phyloP scores from a whole-genome alignment of 2,113 vertebrate genomes.

The Cinclus cinclus region DNA sequence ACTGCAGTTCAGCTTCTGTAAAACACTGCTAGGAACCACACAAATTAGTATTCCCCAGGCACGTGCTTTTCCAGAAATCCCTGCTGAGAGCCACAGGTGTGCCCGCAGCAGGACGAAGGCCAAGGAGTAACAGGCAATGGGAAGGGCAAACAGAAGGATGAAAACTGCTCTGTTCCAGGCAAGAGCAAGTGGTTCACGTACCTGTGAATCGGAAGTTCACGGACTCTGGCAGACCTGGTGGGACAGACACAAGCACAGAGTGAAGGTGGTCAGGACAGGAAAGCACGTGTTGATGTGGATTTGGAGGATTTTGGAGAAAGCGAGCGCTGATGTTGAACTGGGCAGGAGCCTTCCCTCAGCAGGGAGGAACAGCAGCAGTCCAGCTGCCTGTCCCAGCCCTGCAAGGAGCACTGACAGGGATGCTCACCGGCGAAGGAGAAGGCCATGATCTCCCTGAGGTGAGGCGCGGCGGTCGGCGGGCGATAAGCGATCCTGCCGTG shows the following conservation, averaged over 20 bases:
- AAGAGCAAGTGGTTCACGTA: constrained; percentile 47
- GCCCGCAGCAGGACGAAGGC: neutral
- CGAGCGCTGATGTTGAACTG: neutral
- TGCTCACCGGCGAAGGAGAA: constrained; percentile 91
- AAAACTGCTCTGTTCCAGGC: neutral
- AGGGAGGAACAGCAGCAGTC: neutral
- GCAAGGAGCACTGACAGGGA: neutral
- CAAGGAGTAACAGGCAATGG: neutral
- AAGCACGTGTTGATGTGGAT: fast-evolving
- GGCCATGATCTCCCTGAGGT: constrained; percentile 87
- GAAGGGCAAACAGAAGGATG: neutral
- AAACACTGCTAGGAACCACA: neutral
- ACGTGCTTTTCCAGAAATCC: neutral
- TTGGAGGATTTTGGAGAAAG: neutral
- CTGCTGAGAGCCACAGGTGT: neutral
- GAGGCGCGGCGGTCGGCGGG: constrained; percentile 81
- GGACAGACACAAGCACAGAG: neutral
- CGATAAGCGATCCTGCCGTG: constrained; percentile 85
- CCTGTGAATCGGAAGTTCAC: constrained; percentile 94
- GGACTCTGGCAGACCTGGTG: constrained; percentile 88
- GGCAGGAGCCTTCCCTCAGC: neutral
- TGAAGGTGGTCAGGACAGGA: neutral
- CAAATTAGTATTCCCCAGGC: neutral
- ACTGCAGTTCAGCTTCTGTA: neutral
- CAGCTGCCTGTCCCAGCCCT: neutral